Evolutionary conservation across 2,888 invertebrate species (phyloP).

Genomic region (Mesorhabditis spiculigera): DNA sequence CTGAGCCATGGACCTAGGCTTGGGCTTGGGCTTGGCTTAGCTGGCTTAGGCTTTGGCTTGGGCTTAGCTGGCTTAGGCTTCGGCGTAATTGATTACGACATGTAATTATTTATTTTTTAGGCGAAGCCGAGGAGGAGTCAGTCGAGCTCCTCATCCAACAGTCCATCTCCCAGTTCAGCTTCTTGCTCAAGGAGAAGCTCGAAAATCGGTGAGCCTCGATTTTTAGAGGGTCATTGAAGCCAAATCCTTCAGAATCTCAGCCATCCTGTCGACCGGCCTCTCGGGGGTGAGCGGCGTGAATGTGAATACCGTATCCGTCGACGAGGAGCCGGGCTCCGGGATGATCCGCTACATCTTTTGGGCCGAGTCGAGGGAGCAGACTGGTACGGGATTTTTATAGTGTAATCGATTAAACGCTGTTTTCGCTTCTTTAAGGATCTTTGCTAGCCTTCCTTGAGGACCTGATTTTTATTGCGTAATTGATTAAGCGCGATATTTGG

Average conservation of each 20-base stretch:
- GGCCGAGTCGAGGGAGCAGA: conserved; percentile 15
- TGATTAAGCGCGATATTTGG: too few relatives aligned
- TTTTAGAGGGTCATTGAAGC: too few relatives aligned
- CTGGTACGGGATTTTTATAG: conserved; percentile 6
- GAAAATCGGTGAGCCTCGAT: conserved; percentile 9
- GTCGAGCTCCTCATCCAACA: conserved; percentile 21
- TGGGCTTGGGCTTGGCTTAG: too few relatives aligned
- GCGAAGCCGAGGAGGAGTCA: conserved; percentile 23
- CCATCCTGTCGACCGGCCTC: conserved; percentile 22
- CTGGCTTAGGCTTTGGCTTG: too few relatives aligned
- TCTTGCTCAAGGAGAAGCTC: conserved; percentile 19
- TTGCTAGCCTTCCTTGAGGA: too few relatives aligned
- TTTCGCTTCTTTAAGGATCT: background rate
- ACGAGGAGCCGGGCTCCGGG: conserved; percentile 17
- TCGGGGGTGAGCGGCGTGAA: conserved; percentile 12
- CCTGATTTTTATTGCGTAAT: too few relatives aligned
- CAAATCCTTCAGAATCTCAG: conserved; percentile 12
- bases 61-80: too few relatives aligned
- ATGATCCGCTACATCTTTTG: conserved; percentile 15
- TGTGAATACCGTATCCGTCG: conserved; percentile 18
- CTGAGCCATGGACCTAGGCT: too few relatives aligned
- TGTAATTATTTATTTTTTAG: conserved; percentile 9
- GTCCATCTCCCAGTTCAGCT: conserved; percentile 13
- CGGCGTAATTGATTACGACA: too few relatives aligned
- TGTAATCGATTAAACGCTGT: too few relatives aligned